Evolutionary conservation across 2,888 invertebrate genomes (phyloP), one percentile per base, ranked within the genome.

Genomic region (Oscheius onirici): DNA sequence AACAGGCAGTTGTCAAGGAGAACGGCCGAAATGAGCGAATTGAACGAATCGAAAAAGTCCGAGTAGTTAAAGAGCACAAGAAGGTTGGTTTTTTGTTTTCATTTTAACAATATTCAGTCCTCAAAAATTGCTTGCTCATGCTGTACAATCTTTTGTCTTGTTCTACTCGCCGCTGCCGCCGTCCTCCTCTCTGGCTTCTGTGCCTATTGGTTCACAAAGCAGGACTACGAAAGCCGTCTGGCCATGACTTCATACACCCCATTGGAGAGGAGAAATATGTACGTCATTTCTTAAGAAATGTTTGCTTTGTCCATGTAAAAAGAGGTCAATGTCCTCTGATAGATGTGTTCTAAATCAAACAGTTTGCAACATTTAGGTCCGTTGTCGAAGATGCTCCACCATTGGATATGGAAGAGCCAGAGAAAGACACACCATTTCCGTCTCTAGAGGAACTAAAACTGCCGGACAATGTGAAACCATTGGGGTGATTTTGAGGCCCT

Each of bases 191-290:
- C 79, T 2, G 81, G 76, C 0, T 76, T 77, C 20, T 40, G 71
- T 11, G 76, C 76, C 10, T 72, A 81, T 70, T 72, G 74, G 58
- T 44, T 75, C 17, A 80, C 80, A 24, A 78, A 75, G 55, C 72
- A 76, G 52, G 71, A 75, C 1, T 78, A 69, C 28, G 76, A 74
- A 40, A 55, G 40, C 3, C 65, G 69, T 40, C 34, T 69, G n/a
- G 44, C 69, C 24, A 24, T 57, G 26, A 34, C 69, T 15, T 44
- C 44, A 26, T 72, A 60, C 41, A 46, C 46, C 24, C 72, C 72
- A 43, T 40, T 51, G 22, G 52, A 40, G 28, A 43, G 72, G 34
- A 34, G 60, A 26, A 72, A 72, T 54, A 49, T 51, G 72, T 72
- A 22, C 22, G 69, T 26, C 20, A 43, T 34, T 66, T 20, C 34